Conservation (phyloP, 2,888 invertebrate species). For the Eupelmus urozonus region DNA sequence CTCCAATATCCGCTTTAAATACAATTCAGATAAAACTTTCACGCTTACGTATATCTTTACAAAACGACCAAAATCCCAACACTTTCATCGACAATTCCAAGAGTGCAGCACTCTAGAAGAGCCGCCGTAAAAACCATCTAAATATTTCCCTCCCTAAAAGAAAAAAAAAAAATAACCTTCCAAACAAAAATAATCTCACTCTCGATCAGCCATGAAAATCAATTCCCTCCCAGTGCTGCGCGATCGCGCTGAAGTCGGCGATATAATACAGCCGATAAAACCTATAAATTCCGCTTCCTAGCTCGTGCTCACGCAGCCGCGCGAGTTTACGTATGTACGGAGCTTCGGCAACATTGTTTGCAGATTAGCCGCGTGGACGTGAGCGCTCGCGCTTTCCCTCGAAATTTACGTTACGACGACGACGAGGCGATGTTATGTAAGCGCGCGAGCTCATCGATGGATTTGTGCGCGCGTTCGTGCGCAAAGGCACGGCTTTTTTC, state of each 20-base stretch:
- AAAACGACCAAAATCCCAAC: too few relatives aligned
- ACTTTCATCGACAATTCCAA: too few relatives aligned
- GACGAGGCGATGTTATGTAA: not conserved
- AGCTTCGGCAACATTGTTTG: slow-evolving; percentile 22
- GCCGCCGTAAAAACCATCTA: too few relatives aligned
- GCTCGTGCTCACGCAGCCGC: not conserved
- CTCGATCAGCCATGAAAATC: not conserved
- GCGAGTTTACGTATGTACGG: not conserved
- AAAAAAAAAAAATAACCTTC: too few relatives aligned
- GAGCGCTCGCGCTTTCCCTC: not conserved
- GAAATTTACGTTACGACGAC: slow-evolving; percentile 32
- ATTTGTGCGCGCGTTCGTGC: not conserved
- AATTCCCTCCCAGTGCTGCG: not conserved
- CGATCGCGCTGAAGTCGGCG: not conserved
- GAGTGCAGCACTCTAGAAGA: too few relatives aligned
- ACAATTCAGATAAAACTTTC: too few relatives aligned
- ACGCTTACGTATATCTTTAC: too few relatives aligned
- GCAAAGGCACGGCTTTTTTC: slow-evolving; percentile 27
- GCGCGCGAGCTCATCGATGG: not conserved
- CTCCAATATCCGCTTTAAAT: too few relatives aligned
- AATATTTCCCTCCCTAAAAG: too few relatives aligned
- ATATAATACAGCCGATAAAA: slow-evolving; percentile 33
- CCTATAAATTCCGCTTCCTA: slow-evolving; percentile 29
- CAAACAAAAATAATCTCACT: too few relatives aligned
- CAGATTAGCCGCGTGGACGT: slow-evolving; percentile 29